These are phyloP conservation scores for Siderastrea siderea DNA, from an alignment of 92 coral and sea anemone genomes.

Conservation along the genomic window DNA sequence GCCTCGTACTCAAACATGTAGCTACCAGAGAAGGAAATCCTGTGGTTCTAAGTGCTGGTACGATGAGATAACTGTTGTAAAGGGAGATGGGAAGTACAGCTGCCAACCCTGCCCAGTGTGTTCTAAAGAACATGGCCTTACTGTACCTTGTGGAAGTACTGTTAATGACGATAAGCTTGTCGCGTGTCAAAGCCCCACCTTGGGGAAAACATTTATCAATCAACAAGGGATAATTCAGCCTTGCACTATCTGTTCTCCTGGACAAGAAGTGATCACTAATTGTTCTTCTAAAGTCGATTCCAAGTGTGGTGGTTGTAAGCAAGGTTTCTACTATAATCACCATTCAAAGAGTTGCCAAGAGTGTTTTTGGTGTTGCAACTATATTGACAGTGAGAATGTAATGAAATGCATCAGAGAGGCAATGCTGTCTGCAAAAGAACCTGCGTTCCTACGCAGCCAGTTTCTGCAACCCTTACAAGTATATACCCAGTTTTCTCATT, in stretches of 20 bases:
- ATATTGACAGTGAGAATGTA: neutral
- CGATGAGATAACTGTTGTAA: constrained; percentile 24
- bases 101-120: constrained; percentile 40
- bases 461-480: too few species aligned
- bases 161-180: neutral
- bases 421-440: neutral
- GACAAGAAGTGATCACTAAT: constrained; percentile 14
- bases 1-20: constrained; percentile 5
- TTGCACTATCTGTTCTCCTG: constrained; percentile 21
- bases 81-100: constrained; percentile 1
- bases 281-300: constrained; percentile 47
- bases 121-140: constrained; percentile 12
- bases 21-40: constrained; percentile 16
- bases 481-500: neutral
- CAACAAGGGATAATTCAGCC: constrained; percentile 17
- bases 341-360: constrained; percentile 21
- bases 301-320: constrained; percentile 24
- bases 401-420: constrained; percentile 12
- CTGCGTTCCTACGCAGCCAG: neutral
- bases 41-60: constrained; percentile 40
- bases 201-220: constrained; percentile 28
- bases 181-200: constrained; percentile 11
- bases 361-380: constrained; percentile 37
- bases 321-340: constrained; percentile 35
- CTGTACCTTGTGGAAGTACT: constrained; percentile 36